Conservation (phyloP, 2,797 vertebrate genomes). For the Eutrigla gurnardus region DNA sequence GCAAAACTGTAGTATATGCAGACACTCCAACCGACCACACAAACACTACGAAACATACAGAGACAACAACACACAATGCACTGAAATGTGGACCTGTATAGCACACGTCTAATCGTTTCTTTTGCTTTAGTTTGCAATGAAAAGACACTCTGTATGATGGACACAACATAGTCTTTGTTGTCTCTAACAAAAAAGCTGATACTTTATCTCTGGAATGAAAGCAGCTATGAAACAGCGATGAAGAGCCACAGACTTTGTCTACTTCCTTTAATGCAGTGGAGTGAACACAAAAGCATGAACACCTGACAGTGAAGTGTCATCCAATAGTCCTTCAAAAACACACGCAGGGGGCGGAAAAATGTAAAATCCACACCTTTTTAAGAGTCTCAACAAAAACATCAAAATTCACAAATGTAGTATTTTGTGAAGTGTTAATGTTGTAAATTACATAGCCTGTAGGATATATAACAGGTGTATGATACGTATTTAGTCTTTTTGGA, state of each 20-base stretch:
- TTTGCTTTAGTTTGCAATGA: background rate
- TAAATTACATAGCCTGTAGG: conserved; percentile 19
- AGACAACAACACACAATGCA: background rate
- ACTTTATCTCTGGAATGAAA: background rate
- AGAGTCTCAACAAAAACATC: background rate
- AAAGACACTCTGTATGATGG: background rate
- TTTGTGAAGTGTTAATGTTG: conserved; percentile 19
- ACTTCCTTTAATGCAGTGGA: background rate
- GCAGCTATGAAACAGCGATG: background rate
- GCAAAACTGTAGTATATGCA: conserved; percentile 33
- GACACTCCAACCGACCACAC: conserved; percentile 21
- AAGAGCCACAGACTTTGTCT: background rate
- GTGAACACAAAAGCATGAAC: background rate
- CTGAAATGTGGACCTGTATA: background rate
- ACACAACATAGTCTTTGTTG: background rate
- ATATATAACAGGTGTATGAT: conserved; percentile 20
- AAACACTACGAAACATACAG: conserved; percentile 16
- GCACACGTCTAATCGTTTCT: background rate
- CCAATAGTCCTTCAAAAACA: conserved; percentile 5
- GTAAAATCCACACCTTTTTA: background rate
- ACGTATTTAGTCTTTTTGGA: conserved; percentile 21
- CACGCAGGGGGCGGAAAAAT: background rate
- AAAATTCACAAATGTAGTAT: conserved; percentile 1
- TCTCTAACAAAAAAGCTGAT: too few relatives aligned
- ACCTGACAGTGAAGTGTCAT: background rate